Conservation (phyloP, 1,140 invertebrate genomes). For the Copidosoma floridanum region DNA sequence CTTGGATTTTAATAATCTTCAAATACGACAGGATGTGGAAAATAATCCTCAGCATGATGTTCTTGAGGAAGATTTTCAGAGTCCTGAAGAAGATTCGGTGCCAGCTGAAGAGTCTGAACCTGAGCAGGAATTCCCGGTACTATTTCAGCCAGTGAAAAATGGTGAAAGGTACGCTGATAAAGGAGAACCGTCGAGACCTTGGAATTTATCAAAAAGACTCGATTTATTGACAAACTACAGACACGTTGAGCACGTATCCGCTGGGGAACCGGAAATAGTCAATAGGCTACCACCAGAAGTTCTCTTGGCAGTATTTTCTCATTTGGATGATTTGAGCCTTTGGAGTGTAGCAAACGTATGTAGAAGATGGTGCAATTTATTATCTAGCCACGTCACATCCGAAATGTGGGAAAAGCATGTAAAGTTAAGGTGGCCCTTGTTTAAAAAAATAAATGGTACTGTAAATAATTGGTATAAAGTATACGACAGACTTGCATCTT, state of each 20-base stretch:
- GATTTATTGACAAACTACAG: constrained; percentile 54
- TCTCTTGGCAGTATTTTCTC: constrained; percentile 81
- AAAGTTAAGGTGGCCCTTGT: constrained; percentile 78
- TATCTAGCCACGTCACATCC: constrained; percentile 72
- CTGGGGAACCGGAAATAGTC: constrained; percentile 54
- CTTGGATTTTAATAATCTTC: constrained; percentile 18
- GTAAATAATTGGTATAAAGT: constrained; percentile 78
- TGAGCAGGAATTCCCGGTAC: constrained; percentile 13
- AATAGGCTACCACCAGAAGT: constrained; percentile 73
- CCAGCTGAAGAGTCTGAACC: constrained; percentile 22
- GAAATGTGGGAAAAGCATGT: constrained; percentile 77
- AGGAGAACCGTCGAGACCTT: constrained; percentile 41
- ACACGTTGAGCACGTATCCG: constrained; percentile 47
- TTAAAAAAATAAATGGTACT: constrained; percentile 65
- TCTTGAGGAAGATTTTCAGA: constrained; percentile 34
- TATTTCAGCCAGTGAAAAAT: constrained; percentile 23
- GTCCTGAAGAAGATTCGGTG: constrained; percentile 28
- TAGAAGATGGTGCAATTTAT: constrained; percentile 76
- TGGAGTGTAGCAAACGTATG: constrained; percentile 86
- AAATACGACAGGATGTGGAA: constrained; percentile 18
- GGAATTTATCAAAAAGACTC: constrained; percentile 51
- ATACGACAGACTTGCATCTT: constrained; percentile 56
- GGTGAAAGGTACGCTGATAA: constrained; percentile 28
- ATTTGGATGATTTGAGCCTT: constrained; percentile 87
- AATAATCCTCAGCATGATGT: constrained; percentile 30